Evolutionary conservation across 2,888 invertebrate species (phyloP), one percentile per base, ranked within the genome.

Genomic region (Drosophila emarginata): DNA sequence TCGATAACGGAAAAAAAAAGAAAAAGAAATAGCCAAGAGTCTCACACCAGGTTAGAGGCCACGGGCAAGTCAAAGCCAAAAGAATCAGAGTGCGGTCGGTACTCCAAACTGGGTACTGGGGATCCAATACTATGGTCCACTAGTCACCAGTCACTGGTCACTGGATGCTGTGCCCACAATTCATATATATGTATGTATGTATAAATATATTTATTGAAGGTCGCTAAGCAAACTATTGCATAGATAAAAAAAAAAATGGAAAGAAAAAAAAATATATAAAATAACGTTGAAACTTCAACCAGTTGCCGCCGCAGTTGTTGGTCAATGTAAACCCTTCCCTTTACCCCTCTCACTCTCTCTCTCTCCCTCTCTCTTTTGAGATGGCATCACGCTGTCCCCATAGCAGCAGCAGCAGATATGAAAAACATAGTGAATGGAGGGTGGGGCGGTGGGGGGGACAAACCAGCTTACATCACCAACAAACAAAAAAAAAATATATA

Each of bases 161-260:
- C 45, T 45, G 45, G 18, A 18, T 45, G 18, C 45, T 15, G 14
- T 9, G 40, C 45, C 45, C 45, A 45, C 45, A 45, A 45, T 45
- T 45, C 45, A 45, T 45, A 32, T 32, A 28, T 28, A 28, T 28
- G 6, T 28, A 28, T 28, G 6, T 28, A 28, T 28, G 6, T 28
- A 6, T 28, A 5, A 1, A 28, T 28, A 28, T 28, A 32, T 32
- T 11, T 45, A 82, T 72, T 82, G 86, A 81, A 86, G 80, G 80
- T 87, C 80, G 59, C 73, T 71, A 45, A 45, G 67, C 54, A 32
- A 32, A 65, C 67, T 65, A 80, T 68, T 86, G 87, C 80, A 65
- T 52, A 76, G 78, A 82, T 76, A 78, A 74, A 7, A 9, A 32
- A 32, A 11, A 9, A 32, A 32, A 32, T 9, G 9, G 4, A 9